These are phyloP conservation scores for Psettodes erumei DNA, from an alignment of 2,113 vertebrate species.

Conservation along the genomic window DNA sequence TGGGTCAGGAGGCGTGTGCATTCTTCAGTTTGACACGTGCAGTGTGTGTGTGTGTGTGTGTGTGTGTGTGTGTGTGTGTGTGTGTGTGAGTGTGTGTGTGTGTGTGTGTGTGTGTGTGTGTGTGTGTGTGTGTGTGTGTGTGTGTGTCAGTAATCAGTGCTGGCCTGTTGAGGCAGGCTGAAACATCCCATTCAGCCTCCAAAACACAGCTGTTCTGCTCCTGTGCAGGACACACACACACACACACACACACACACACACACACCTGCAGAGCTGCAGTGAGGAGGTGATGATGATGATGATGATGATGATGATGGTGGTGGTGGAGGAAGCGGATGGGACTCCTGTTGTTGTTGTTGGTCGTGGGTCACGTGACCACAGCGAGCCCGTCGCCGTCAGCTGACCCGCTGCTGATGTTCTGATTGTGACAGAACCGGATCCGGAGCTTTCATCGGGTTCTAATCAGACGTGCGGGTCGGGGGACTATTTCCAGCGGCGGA, in stretches of 20 bases:
- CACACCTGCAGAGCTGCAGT: too few species aligned
- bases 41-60: not conserved
- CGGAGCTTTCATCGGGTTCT: too few species aligned
- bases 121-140: constrained; percentile 33
- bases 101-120: constrained; percentile 18
- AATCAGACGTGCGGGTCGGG: too few species aligned
- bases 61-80: not conserved
- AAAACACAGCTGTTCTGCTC: constrained; percentile 47
- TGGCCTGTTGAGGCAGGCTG: constrained; percentile 58
- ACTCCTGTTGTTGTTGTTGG: too few species aligned
- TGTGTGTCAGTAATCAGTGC: constrained; percentile 12
- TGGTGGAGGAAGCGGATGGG: not conserved
- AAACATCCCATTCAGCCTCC: constrained; percentile 52
- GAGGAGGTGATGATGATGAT: too few species aligned
- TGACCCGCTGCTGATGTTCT: too few species aligned
- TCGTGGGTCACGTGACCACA: constrained; percentile 1
- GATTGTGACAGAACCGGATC: too few species aligned
- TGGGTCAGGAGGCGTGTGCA: constrained; percentile 32
- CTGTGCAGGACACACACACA: too few species aligned
- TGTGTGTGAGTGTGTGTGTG: constrained; percentile 4
- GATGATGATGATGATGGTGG: too few species aligned
- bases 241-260: too few species aligned
- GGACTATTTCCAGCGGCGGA: too few species aligned
- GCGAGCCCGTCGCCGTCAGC: too few species aligned
- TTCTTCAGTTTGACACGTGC: constrained; percentile 30